Conservation (phyloP, 2,113 vertebrate genomes). For the Leucosticte australis region DNA sequence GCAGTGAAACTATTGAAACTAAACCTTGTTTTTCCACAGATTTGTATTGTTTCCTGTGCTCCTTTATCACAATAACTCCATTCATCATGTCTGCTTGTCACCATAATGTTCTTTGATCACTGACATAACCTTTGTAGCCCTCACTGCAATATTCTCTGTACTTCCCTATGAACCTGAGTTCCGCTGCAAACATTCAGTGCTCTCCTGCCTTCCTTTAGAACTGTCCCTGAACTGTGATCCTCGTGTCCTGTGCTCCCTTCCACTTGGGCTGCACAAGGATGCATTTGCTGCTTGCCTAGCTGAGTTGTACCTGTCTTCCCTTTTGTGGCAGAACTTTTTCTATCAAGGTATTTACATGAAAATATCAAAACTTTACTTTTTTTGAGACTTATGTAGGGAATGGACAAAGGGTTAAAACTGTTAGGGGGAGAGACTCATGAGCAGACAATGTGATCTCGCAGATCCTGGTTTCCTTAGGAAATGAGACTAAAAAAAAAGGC, state of each 20-base stretch:
- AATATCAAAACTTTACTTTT: neutral
- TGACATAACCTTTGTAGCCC: constrained; percentile 37
- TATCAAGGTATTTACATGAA: neutral
- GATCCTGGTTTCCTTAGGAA: constrained; percentile 64
- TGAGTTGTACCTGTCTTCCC: neutral
- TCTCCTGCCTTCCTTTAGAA: neutral
- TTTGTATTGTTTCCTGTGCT: constrained; percentile 58
- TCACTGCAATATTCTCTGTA: neutral
- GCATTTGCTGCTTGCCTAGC: neutral
- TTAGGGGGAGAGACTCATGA: neutral
- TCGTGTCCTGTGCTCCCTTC: neutral
- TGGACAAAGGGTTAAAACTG: constrained; percentile 44
- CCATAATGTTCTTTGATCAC: constrained; percentile 49
- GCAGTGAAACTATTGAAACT: neutral
- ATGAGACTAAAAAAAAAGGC: constrained; percentile 36
- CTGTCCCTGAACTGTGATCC: neutral
- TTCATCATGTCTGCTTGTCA: constrained; percentile 50
- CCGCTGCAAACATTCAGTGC: neutral
- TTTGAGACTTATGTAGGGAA: neutral
- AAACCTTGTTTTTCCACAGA: constrained; percentile 23
- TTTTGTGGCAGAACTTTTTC: neutral
- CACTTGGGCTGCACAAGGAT: neutral
- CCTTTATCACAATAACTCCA: constrained; percentile 48
- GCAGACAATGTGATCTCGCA: constrained; percentile 47
- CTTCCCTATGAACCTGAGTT: neutral